phyloP scores from a whole-genome alignment of 1,140 invertebrate genomes.

The Diabrotica virgifera region DNA sequence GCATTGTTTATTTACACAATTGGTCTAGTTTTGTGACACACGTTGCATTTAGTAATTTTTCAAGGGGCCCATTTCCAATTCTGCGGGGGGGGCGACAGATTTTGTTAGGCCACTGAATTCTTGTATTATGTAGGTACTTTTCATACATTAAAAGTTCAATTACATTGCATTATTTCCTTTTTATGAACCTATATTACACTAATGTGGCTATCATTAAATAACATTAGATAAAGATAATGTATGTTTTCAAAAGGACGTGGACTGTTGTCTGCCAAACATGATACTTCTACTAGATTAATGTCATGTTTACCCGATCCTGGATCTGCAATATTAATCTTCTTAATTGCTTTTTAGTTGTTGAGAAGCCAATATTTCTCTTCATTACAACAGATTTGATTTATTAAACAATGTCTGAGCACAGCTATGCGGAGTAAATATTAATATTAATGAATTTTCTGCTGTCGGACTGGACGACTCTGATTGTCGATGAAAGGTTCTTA shows the following conservation, averaged over 20 bases:
- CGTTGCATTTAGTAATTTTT: no score
- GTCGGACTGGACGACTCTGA: neutral
- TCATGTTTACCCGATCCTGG: conserved; percentile 15
- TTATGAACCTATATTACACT: no score
- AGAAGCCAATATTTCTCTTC: conserved; percentile 26
- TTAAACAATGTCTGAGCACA: conserved; percentile 8
- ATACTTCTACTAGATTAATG: conserved; percentile 15
- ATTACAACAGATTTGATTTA: conserved; percentile 27
- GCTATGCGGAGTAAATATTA: neutral
- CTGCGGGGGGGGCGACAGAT: no score
- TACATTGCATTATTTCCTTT: no score
- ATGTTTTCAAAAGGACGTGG: conserved; percentile 7
- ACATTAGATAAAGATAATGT: no score
- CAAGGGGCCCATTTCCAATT: no score
- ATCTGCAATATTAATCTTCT: conserved; percentile 29
- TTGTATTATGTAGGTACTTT: no score
- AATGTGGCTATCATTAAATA: no score
- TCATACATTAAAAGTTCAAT: no score
- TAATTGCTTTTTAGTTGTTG: conserved; percentile 28
- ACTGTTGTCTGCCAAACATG: conserved; percentile 22
- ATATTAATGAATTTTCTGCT: conserved; percentile 13
- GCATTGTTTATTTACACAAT: no score
- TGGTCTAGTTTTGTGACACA: no score
- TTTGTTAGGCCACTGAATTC: no score
- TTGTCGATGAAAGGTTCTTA: neutral